Evolutionary conservation across 2,113 vertebrate genomes (phyloP).

Genomic region (Helogale parvula): DNA sequence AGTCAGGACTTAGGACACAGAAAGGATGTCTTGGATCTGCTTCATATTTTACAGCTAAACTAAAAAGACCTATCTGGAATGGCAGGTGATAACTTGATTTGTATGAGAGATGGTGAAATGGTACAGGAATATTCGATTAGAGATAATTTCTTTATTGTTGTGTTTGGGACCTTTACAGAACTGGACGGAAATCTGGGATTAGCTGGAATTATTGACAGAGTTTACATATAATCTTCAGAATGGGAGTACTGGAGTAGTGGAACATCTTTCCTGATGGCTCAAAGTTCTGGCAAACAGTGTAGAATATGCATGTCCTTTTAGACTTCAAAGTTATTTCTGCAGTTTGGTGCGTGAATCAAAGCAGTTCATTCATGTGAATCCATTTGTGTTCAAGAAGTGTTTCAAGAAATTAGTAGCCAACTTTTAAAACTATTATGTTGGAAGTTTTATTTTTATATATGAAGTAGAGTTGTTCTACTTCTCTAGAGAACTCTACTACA

Average conservation of each 20-base stretch:
- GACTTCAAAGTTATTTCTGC: neutral
- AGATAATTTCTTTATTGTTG: neutral
- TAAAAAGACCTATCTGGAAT: neutral
- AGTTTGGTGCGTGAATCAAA: fast-evolving
- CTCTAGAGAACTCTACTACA: neutral
- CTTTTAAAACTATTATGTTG: neutral
- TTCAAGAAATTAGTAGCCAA: neutral
- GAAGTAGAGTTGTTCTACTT: neutral
- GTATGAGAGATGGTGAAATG: neutral
- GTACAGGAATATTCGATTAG: neutral
- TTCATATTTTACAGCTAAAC: too few species aligned
- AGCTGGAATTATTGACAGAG: neutral
- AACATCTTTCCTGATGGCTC: neutral
- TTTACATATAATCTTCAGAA: neutral
- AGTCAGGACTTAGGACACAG: neutral
- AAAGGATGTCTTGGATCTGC: neutral
- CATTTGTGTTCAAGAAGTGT: neutral
- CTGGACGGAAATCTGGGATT: neutral
- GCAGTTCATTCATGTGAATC: neutral
- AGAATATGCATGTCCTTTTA: neutral
- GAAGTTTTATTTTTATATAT: neutral
- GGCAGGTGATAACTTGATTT: neutral
- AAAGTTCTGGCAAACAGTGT: neutral
- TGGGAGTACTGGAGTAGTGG: neutral
- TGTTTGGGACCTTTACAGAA: neutral